These are phyloP conservation scores for Oreohelix idahoensis DNA, from an alignment of 1,140 invertebrate genomes.

Conservation along the genomic window DNA sequence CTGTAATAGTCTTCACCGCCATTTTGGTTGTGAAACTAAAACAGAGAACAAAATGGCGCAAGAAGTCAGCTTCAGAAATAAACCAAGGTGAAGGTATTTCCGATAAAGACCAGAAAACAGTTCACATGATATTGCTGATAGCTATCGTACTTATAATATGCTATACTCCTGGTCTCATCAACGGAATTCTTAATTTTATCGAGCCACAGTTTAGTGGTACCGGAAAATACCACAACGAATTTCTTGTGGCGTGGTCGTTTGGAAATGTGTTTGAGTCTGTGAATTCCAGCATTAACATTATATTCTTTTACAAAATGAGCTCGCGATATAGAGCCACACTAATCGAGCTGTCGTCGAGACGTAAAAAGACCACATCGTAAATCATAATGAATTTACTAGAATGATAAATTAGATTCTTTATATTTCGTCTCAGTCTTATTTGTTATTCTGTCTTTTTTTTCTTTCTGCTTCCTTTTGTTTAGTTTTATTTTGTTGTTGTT, in stretches of 20 bases:
- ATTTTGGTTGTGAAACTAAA: conserved; percentile 5
- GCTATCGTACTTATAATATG: not conserved
- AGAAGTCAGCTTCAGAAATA: not conserved
- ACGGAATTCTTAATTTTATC: not conserved
- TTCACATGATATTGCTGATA: conserved; percentile 19
- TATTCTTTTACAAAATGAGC: conserved; percentile 25
- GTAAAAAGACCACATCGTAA: not conserved
- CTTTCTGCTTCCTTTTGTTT: no score
- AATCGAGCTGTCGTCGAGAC: not conserved
- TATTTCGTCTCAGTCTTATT: no score
- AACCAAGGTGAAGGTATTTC: not conserved
- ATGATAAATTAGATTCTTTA: no score
- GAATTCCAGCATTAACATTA: conserved; percentile 20
- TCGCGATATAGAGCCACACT: conserved; percentile 1
- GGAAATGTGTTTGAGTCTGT: conserved; percentile 16
- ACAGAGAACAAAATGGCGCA: conserved; percentile 9
- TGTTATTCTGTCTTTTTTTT: no score
- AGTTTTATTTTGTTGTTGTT: no score
- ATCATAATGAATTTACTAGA: not conserved
- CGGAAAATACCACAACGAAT: not conserved
- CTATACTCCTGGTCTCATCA: not conserved
- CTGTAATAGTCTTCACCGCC: conserved; percentile 7
- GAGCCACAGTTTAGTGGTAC: conserved; percentile 23
- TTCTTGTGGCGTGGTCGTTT: conserved; percentile 16
- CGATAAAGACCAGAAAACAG: conserved; percentile 18